phyloP scores from a whole-genome alignment of 2,113 vertebrate species.

The Spilogale gracilis region DNA sequence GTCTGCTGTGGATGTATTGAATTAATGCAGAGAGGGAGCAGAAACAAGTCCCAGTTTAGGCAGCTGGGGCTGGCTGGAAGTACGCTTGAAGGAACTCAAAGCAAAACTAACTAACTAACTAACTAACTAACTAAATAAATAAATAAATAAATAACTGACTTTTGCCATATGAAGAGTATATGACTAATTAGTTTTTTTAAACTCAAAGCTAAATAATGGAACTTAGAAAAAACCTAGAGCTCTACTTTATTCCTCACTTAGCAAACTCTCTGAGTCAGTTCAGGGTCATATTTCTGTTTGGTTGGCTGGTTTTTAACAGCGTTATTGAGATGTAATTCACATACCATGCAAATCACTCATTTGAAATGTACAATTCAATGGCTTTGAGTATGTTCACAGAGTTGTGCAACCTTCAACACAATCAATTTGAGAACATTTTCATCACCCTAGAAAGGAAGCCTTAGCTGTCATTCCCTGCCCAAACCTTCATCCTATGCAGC shows the following conservation, averaged over 20 bases:
- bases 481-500: neutral
- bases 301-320: neutral
- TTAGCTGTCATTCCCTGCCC: neutral
- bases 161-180: neutral
- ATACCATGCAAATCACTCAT: neutral
- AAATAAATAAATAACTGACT: neutral
- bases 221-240: neutral
- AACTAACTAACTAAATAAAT: too few species aligned
- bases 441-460: neutral
- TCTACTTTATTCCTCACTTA: neutral
- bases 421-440: neutral
- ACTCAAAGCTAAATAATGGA: neutral
- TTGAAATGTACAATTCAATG: neutral
- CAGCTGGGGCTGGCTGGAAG: neutral
- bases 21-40: neutral
- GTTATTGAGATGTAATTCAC: neutral
- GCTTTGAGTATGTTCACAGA: neutral
- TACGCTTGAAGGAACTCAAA: neutral
- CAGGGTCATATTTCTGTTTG: neutral
- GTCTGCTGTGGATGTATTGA: neutral
- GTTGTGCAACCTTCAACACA: neutral
- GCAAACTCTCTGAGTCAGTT: neutral
- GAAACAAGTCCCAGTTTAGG: neutral
- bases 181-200: neutral
- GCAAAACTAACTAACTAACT: neutral